A percentile compares a stretch with the other conserved stretches of the same genome.
Conservation (phyloP, 37 sponge, comb jelly and placozoan species). For the Beroe forskalii region DNA sequence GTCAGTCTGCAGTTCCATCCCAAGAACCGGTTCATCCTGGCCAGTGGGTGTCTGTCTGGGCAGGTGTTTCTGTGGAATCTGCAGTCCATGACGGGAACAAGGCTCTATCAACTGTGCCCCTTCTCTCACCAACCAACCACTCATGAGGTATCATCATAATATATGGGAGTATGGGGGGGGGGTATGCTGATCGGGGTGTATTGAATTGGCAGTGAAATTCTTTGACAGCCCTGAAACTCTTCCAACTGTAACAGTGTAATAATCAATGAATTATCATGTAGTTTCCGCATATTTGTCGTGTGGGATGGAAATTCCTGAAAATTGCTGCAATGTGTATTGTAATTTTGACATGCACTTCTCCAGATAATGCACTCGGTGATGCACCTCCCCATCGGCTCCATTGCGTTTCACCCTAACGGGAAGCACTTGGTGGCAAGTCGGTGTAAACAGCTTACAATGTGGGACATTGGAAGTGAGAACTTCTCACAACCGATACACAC, state of each 20-base stretch:
- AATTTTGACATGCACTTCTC: too few relatives aligned
- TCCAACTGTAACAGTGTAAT: too few relatives aligned
- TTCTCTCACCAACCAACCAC: slow-evolving; percentile 52
- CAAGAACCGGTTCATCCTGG: slow-evolving; percentile 12
- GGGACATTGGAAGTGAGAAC: slow-evolving; percentile 24
- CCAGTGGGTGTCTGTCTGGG: slow-evolving; percentile 64
- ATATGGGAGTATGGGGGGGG: too few relatives aligned
- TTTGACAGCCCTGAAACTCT: too few relatives aligned
- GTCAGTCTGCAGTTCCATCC: slow-evolving; percentile 58
- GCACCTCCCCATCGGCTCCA: slow-evolving; percentile 44
- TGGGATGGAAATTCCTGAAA: too few relatives aligned
- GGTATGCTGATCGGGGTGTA: too few relatives aligned
- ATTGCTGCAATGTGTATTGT: too few relatives aligned
- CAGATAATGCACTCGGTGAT: slow-evolving; percentile 40
- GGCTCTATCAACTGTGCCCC: slow-evolving; percentile 44
- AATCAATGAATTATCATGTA: too few relatives aligned
- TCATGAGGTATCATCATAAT: slow-evolving; percentile 40
- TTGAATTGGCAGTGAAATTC: too few relatives aligned
- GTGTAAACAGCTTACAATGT: slow-evolving; percentile 50
- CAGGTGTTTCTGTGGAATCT: slow-evolving; percentile 64
- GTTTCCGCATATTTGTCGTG: too few relatives aligned
- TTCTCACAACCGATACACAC: slow-evolving; percentile 30
- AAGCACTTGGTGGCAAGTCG: slow-evolving; percentile 52
- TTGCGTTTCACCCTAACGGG: slow-evolving; percentile 51
- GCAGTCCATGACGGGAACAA: slow-evolving; percentile 33